Evolutionary conservation across 2,113 vertebrate species (phyloP).

Genomic region (Forbesichthys papilliferus): DNA sequence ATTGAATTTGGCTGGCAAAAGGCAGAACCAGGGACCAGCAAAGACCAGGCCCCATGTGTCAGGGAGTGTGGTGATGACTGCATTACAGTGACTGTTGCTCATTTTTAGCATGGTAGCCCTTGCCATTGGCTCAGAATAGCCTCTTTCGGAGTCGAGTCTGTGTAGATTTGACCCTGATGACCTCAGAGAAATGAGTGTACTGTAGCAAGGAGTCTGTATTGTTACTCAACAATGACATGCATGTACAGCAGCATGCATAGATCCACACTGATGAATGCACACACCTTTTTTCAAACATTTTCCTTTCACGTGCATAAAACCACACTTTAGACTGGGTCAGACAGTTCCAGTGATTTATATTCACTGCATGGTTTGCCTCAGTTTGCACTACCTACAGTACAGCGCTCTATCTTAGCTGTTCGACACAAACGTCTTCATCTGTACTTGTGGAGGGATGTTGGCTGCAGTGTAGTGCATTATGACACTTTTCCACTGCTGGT

Average conservation of each 20-base stretch:
- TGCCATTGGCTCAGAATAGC: conserved; percentile 66
- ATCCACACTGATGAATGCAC: conserved; percentile 32
- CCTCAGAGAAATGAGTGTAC: conserved; percentile 41
- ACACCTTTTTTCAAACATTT: conserved; percentile 42
- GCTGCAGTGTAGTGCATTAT: conserved; percentile 59
- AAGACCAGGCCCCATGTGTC: conserved; percentile 39
- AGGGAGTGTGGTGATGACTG: conserved; percentile 29
- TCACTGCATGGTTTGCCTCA: conserved; percentile 75
- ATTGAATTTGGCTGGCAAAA: no score
- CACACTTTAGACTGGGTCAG: conserved; percentile 70
- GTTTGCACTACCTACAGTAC: conserved; percentile 75
- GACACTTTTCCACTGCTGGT: no score
- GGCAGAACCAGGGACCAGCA: neutral
- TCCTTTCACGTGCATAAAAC: neutral
- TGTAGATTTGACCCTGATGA: conserved; percentile 71
- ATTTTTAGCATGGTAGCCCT: conserved; percentile 67
- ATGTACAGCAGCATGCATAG: conserved; percentile 9
- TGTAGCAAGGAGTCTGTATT: conserved; percentile 61
- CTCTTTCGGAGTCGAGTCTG: conserved; percentile 49
- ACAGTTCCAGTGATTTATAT: conserved; percentile 74
- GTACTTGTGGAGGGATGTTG: conserved; percentile 60
- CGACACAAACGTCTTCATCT: conserved; percentile 63
- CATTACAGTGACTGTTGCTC: conserved; percentile 63
- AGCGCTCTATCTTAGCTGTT: conserved; percentile 69
- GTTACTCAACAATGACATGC: conserved; percentile 61